Percentiles rank a stretch among this genome's conserved stretches.
phyloP scores from a whole-genome alignment of 1,140 invertebrate species.

The Aphaenogaster rudis region DNA sequence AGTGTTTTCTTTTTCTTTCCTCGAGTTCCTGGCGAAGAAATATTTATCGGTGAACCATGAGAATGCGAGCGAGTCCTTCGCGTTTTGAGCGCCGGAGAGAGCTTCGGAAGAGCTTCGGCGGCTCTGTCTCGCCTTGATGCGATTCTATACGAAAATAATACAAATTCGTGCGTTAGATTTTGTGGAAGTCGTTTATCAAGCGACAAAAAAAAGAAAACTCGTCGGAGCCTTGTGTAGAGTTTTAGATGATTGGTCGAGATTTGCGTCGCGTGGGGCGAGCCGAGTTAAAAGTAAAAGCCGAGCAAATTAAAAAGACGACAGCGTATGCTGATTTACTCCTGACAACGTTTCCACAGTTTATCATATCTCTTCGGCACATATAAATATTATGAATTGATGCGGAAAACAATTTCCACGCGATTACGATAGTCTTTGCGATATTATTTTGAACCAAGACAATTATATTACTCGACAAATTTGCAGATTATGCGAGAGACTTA shows the following conservation, averaged over 20 bases:
- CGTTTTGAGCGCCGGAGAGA: conserved; percentile 29
- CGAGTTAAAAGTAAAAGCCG: conserved; percentile 24
- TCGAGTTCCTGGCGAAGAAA: conserved; percentile 10
- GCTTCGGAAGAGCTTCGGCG: conserved; percentile 40
- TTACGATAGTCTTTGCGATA: neutral
- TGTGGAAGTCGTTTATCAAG: conserved; percentile 79
- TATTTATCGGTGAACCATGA: conserved; percentile 13
- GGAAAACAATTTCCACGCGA: neutral
- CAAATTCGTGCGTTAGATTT: conserved; percentile 83
- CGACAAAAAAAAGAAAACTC: conserved; percentile 72
- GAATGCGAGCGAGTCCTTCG: conserved; percentile 34
- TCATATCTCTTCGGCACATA: neutral
- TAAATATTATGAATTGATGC: neutral
- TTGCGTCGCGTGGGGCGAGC: conserved; percentile 66
- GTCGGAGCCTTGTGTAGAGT: conserved; percentile 81
- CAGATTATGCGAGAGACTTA: neutral
- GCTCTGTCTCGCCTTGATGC: conserved; percentile 74
- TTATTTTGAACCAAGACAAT: neutral
- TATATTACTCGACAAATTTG: neutral
- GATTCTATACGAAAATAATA: conserved; percentile 74
- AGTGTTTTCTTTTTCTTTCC: conserved; percentile 22
- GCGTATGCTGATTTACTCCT: conserved; percentile 1
- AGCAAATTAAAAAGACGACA: neutral
- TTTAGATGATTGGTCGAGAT: conserved; percentile 77
- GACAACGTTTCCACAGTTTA: conserved; percentile 4